These are phyloP conservation scores for Synanthedon vespiformis DNA, from an alignment of 2,888 invertebrate species.

Conservation along the genomic window DNA sequence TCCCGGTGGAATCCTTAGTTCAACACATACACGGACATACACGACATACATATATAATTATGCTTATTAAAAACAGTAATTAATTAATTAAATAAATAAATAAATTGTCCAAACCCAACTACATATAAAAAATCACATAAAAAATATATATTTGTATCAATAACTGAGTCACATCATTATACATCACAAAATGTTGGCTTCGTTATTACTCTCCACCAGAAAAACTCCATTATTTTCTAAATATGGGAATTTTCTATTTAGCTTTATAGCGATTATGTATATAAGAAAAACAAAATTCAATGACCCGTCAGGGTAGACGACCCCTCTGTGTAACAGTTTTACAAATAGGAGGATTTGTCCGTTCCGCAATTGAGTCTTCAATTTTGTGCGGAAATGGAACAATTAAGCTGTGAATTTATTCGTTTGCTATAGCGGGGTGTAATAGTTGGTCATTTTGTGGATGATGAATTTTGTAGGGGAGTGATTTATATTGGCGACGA, in stretches of 20 bases:
- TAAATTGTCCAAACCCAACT: too few relatives aligned
- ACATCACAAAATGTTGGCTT: slow-evolving; percentile 1
- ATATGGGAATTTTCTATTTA: slow-evolving; percentile 22
- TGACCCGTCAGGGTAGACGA: not conserved
- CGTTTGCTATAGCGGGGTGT: slow-evolving; percentile 44
- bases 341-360: slow-evolving; percentile 15
- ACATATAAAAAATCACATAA: too few relatives aligned
- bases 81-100: too few relatives aligned
- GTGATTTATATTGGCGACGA: slow-evolving; percentile 34
- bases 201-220: slow-evolving; percentile 6
- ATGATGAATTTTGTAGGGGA: slow-evolving; percentile 20
- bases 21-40: too few relatives aligned
- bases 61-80: too few relatives aligned
- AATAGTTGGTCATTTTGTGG: slow-evolving; percentile 39
- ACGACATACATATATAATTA: too few relatives aligned
- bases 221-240: too few relatives aligned
- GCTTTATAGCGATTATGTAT: slow-evolving; percentile 1
- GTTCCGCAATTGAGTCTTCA: slow-evolving; percentile 46
- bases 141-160: too few relatives aligned
- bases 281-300: not conserved
- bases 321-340: not conserved
- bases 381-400: slow-evolving; percentile 55
- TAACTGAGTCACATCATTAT: too few relatives aligned
- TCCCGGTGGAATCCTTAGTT: too few relatives aligned
- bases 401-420: slow-evolving; percentile 53